These are phyloP conservation scores for Sylvilagus floridanus DNA, from an alignment of 2,797 vertebrate species.

Conservation along the genomic window DNA sequence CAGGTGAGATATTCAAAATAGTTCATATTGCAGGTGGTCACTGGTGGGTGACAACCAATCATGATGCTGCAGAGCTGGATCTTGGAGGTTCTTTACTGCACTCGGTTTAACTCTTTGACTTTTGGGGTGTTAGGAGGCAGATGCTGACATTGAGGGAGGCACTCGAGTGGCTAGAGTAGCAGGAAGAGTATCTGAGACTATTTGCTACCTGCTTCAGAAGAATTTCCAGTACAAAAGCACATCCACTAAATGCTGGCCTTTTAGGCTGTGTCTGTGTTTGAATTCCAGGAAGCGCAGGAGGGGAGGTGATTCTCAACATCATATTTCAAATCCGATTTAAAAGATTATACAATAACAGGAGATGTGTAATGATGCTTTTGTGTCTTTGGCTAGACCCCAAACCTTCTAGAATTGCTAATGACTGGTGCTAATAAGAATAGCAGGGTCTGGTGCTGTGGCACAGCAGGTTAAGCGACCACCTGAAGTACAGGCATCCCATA, in stretches of 20 bases:
- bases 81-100: not conserved
- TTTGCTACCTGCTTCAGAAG: not conserved
- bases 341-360: not conserved
- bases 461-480: too few species aligned
- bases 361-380: not conserved
- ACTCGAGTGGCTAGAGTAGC: not conserved
- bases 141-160: too few species aligned
- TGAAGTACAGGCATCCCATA: too few species aligned
- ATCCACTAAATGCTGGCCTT: not conserved
- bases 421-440: not conserved
- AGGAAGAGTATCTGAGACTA: not conserved
- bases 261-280: not conserved
- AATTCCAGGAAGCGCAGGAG: not conserved
- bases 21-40: not conserved
- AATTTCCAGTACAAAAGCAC: not conserved
- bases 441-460: too few species aligned
- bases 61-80: not conserved
- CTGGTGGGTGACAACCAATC: not conserved
- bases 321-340: not conserved
- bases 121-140: not conserved
- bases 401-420: not conserved
- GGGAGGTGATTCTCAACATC: not conserved
- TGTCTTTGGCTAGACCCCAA: not conserved
- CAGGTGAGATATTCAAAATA: not conserved
- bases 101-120: not conserved